These are phyloP conservation scores for Agriotes lineatus DNA, from an alignment of 2,888 invertebrate genomes.

Conservation along the genomic window DNA sequence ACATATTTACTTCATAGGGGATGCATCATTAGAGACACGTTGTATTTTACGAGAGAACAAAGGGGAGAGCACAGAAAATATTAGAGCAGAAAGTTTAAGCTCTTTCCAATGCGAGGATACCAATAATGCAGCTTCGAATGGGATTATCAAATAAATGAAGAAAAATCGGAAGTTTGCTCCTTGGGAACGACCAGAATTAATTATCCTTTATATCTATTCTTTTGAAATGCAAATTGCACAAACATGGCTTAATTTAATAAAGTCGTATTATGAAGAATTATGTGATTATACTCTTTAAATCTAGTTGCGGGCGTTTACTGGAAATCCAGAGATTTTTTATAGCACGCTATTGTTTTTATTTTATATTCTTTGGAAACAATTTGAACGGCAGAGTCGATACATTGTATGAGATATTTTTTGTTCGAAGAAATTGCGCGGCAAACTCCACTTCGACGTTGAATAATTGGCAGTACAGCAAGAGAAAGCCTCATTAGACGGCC, in stretches of 20 bases:
- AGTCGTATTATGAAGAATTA: constrained; percentile 28
- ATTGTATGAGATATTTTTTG: not conserved
- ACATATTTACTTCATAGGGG: not conserved
- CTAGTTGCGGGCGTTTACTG: constrained; percentile 1
- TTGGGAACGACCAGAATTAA: constrained; percentile 29
- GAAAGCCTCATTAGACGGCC: constrained; percentile 23
- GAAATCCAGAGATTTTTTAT: constrained; percentile 1
- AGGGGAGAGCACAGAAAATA: not conserved
- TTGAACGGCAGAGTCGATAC: not conserved
- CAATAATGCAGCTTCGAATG: constrained; percentile 21
- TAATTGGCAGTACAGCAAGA: constrained; percentile 13
- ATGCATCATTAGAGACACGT: not conserved
- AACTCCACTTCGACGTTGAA: constrained; percentile 4
- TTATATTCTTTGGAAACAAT: not conserved
- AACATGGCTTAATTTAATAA: constrained; percentile 30
- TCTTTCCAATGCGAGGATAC: constrained; percentile 4
- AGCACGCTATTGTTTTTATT: not conserved
- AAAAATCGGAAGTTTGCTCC: constrained; percentile 25
- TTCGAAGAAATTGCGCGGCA: not conserved
- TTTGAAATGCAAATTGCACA: constrained; percentile 33
- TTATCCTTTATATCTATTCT: constrained; percentile 27
- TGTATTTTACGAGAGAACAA: not conserved
- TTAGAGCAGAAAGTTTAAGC: constrained; percentile 8
- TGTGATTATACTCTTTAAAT: constrained; percentile 26
- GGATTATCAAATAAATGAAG: constrained; percentile 27